Evolutionary conservation across 2,797 vertebrate genomes (phyloP), one percentile per base, ranked within the genome.

Genomic region (Aplochiton taeniatus): DNA sequence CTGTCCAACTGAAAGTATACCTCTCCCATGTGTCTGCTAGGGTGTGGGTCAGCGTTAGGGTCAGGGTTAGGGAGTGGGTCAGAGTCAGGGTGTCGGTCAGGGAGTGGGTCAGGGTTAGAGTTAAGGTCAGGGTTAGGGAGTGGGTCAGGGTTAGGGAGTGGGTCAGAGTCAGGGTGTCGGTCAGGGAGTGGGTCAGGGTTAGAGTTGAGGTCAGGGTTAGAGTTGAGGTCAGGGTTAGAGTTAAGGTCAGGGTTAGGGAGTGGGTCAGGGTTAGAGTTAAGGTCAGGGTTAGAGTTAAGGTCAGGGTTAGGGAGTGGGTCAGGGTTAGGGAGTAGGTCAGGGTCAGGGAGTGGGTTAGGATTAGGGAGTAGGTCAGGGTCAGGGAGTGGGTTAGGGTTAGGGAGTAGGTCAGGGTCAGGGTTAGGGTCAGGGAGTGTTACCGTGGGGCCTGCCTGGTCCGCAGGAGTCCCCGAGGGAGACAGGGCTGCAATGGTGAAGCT

Each of bases 401-500:
- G 12, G 42, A n/a, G n/a, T n/a, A n/a, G 17, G 31, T n/a, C 5
- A 20, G 10, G 50, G 16, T 16, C 8, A 43, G 13, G 41, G 14
- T n/a, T 13, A 6, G n/a, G 9, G 19, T 10, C 48, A n/a, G 8
- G 16, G 8, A n/a, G 31, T 11, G 1, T 55, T 70, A 97, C 96
- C 94, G 95, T 95, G 9, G 82, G 80, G 0, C 88, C 82, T 0
- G 83, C 71, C 73, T 89, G 93, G 52, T 87, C 89, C 0, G 74
- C 45, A 0, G 72, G 65, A 58, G 93, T 95, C 47, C 90, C 92
- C 0, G 93, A 43, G 0, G 94, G 84, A 0, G 94, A 87, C 5
- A 97, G 86, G 0, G 90, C 87, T 4, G 94, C 77, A 18, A 96
- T 91, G 4, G 95, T 87, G 76, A 98, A 96, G 84, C 92, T 95